Evolutionary conservation across 2,888 invertebrate species (phyloP), one percentile per base, ranked within the genome.

Genomic region (Ypsolopha scabrella): DNA sequence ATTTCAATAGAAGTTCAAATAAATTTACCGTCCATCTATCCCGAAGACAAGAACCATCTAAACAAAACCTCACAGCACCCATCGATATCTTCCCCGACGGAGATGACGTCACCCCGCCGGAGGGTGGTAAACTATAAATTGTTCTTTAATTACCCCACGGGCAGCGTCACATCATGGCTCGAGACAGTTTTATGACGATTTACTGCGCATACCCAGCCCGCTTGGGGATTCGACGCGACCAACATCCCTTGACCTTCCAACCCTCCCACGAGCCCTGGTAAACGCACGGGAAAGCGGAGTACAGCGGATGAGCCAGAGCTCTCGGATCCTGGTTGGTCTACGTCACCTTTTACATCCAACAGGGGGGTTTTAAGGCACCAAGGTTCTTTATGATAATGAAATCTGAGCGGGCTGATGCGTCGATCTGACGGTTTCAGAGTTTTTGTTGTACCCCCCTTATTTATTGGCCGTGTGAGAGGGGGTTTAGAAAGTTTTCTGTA

Each of bases 161-260:
- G 87, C 87, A 86, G 86, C 87, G 90, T 90, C 90, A 90, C 90
- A 90, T 90, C 90, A 89, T 88, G 88, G 89, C 89, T 88, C 89
- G 87, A 89, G 90, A 90, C 90, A 90, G 89, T 90, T 90, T 90
- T 90, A 90, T 90, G 90, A 90, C 86, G 82, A 87, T 87, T 87
- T 87, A 87, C 78, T 64, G 75, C 63, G 63, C 87, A 86, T 87
- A 46, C 62, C 69, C 62, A 67, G 65, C 68, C 68, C 70, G 68
- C 69, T 67, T 63, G 64, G 85, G 82, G 83, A 83, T 72, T 74
- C 72, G 70, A 68, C 68, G 65, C 73, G 63, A 60, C 83, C 77
- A 67, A 50, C 48, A 45, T 52, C 56, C 52, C 51, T 48, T 56
- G 79, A 62, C 48, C 74, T 54, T 53, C 58, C 64, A 53, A 54